A percentile compares a stretch with the other conserved stretches of the same genome.
Evolutionary conservation across 2,797 vertebrate genomes (phyloP).

Genomic region (Sebastes vulpes): DNA sequence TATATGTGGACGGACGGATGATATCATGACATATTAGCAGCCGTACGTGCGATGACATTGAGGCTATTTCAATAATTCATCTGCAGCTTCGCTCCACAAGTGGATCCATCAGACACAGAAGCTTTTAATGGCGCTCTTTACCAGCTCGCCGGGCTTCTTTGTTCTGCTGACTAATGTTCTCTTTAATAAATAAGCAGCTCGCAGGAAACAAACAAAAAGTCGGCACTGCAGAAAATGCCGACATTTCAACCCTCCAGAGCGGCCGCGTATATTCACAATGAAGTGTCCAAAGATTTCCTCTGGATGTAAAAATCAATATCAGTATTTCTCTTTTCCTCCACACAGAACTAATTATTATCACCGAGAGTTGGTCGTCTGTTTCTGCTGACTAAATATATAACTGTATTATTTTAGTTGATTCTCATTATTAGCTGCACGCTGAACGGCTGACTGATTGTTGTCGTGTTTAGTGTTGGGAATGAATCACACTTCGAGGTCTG

Average conservation of each 20-base stretch:
- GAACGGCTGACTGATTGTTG: neutral
- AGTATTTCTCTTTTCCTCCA: neutral
- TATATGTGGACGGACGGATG: neutral
- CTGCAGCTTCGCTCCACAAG: conserved; percentile 45
- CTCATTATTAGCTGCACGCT: neutral
- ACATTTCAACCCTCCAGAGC: conserved; percentile 38
- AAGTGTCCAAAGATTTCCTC: conserved; percentile 20
- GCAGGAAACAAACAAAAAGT: conserved; percentile 74
- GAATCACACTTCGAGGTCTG: conserved; percentile 5
- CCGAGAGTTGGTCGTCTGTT: neutral
- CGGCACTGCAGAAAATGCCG: conserved; percentile 45
- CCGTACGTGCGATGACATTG: conserved; percentile 34
- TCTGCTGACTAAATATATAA: conserved; percentile 15
- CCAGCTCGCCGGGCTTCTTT: conserved; percentile 43
- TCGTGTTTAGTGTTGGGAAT: conserved; percentile 10
- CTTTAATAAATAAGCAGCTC: conserved; percentile 82
- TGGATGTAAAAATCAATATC: conserved; percentile 32
- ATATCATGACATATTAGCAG: conserved; percentile 20
- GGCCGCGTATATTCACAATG: conserved; percentile 23
- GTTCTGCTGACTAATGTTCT: conserved; percentile 82
- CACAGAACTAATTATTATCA: conserved; percentile 23
- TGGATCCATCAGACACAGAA: conserved; percentile 72
- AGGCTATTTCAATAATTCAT: conserved; percentile 71
- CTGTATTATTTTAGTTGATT: conserved; percentile 15
- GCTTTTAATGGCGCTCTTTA: conserved; percentile 79